phyloP scores from a whole-genome alignment of 1,140 invertebrate species.

The Armadillidium nasatum region DNA sequence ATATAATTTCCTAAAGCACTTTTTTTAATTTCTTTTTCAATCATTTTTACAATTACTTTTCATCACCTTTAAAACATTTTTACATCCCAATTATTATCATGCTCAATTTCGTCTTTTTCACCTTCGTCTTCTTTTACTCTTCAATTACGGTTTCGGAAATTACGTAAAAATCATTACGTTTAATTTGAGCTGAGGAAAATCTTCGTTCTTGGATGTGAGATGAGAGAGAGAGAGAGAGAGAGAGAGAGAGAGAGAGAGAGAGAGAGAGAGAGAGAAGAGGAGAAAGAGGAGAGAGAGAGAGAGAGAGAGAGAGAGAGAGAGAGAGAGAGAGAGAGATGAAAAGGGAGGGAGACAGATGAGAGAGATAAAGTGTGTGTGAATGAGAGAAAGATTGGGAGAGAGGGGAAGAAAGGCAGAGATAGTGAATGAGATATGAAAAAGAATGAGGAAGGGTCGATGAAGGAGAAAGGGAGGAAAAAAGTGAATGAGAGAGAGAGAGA shows the following conservation, averaged over 20 bases:
- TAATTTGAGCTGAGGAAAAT: background rate
- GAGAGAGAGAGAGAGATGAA: background rate
- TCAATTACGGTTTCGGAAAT: background rate
- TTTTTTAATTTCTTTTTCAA: no score
- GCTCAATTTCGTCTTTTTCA: background rate
- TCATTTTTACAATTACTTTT: background rate
- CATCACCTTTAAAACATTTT: background rate
- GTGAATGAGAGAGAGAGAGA: background rate
- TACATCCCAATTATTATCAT: background rate
- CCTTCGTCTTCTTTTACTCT: background rate
- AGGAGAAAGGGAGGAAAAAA: background rate
- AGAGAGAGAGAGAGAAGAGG: constrained; percentile 1
- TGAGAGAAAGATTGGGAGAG: background rate
- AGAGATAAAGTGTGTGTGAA: background rate
- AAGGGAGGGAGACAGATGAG: background rate
- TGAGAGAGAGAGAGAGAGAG: no score
- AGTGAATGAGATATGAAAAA: background rate
- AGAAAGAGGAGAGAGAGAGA: constrained; percentile 1
- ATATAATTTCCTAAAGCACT: no score
- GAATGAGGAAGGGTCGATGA: background rate
- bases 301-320: background rate
- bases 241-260: background rate
- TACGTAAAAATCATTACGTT: background rate
- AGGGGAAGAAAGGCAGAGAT: background rate
- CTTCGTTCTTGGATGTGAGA: background rate